Percentiles rank a stretch among this genome's conserved stretches.
These are phyloP conservation scores for Patella ulyssiponensis DNA, from an alignment of 2,888 invertebrate genomes.

Conservation along the genomic window DNA sequence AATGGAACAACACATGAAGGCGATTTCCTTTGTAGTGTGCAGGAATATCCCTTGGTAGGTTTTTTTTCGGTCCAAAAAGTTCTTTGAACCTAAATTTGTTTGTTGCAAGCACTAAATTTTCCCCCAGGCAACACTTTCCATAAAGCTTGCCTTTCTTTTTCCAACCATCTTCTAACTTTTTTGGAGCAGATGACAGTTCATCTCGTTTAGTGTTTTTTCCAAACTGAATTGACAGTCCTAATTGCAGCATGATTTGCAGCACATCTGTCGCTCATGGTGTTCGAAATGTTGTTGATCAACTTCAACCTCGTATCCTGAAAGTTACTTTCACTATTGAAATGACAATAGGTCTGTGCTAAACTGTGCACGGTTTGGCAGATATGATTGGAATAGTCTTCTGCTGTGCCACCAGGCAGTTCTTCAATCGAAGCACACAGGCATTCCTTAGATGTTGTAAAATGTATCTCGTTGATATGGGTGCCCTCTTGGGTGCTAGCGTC, in stretches of 20 bases:
- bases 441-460: slow-evolving; percentile 31
- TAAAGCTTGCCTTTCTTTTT: slow-evolving; percentile 27
- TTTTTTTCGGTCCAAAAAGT: slow-evolving; percentile 26
- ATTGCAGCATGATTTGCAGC: slow-evolving; percentile 33
- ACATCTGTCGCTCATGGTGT: slow-evolving; percentile 35
- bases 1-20: slow-evolving; percentile 38
- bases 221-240: slow-evolving; percentile 10
- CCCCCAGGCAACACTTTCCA: slow-evolving; percentile 37
- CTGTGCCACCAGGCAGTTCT: slow-evolving; percentile 34
- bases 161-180: background rate
- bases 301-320: slow-evolving; percentile 16
- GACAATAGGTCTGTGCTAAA: slow-evolving; percentile 20
- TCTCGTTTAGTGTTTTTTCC: slow-evolving; percentile 31
- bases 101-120: slow-evolving; percentile 35
- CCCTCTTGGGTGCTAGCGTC: slow-evolving; percentile 22
- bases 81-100: slow-evolving; percentile 38
- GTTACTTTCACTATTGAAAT: slow-evolving; percentile 1
- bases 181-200: slow-evolving; percentile 35
- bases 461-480: slow-evolving; percentile 29
- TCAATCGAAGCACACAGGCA: slow-evolving; percentile 30
- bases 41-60: slow-evolving; percentile 31
- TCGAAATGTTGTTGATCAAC: slow-evolving; percentile 29
- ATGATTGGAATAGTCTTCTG: slow-evolving; percentile 31
- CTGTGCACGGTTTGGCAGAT: slow-evolving; percentile 25
- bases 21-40: slow-evolving; percentile 37